Conservation (phyloP, 2,797 vertebrate species). For the Leucoraja ocellata region DNA sequence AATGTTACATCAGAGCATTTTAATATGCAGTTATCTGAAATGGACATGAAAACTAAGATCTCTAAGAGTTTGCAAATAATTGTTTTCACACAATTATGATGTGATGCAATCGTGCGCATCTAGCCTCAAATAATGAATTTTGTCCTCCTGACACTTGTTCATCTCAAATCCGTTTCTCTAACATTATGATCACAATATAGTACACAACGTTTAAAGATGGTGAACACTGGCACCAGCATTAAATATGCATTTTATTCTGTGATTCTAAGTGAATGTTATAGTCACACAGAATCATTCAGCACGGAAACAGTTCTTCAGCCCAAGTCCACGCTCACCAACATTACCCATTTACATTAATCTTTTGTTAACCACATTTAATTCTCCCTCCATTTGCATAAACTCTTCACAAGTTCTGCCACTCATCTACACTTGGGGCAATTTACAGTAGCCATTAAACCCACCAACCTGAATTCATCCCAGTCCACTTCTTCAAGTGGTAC, state of each 20-base stretch:
- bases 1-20: constrained; percentile 19
- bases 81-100: neutral
- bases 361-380: too few species aligned
- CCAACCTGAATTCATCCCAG: too few species aligned
- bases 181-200: neutral
- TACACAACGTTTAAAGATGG: neutral
- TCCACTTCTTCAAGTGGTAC: too few species aligned
- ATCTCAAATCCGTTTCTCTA: neutral
- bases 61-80: neutral
- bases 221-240: neutral
- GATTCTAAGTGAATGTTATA: neutral
- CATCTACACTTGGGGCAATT: too few species aligned
- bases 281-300: too few species aligned
- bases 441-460: too few species aligned
- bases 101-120: neutral
- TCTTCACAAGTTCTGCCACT: too few species aligned
- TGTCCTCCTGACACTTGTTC: neutral
- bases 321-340: too few species aligned
- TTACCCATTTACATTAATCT: too few species aligned
- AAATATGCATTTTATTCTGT: neutral
- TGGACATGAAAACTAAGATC: neutral
- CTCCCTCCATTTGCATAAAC: too few species aligned
- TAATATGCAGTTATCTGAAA: constrained; percentile 25
- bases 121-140: neutral
- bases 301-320: too few species aligned